Percentiles rank a stretch among this genome's conserved stretches.
phyloP scores from a whole-genome alignment of 2,797 vertebrate genomes.

The Sebastes oblongus region DNA sequence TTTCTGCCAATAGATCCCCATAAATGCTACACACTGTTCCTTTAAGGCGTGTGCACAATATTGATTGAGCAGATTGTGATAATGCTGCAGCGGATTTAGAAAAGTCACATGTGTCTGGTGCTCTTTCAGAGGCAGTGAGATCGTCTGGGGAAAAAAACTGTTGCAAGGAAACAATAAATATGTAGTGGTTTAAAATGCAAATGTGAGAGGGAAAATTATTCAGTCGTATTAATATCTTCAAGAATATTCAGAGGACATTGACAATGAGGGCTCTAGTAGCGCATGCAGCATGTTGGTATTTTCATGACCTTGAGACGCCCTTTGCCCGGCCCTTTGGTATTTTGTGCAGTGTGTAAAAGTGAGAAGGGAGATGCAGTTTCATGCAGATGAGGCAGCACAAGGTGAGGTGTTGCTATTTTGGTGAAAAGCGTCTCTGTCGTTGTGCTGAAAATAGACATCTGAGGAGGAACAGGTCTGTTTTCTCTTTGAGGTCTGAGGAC shows the following conservation, averaged over 20 bases:
- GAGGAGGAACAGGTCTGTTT: slow-evolving; percentile 8
- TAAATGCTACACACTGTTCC: too few relatives aligned
- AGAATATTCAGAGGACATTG: slow-evolving; percentile 24
- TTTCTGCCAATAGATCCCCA: too few relatives aligned
- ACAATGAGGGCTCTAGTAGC: neutral
- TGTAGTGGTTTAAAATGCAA: neutral
- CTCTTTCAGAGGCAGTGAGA: neutral
- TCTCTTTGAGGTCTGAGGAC: neutral
- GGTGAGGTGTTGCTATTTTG: slow-evolving; percentile 41
- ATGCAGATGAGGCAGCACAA: slow-evolving; percentile 23
- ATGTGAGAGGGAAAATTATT: neutral
- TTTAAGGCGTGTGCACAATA: slow-evolving; percentile 14
- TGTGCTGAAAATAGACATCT: slow-evolving; percentile 37
- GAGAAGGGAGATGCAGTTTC: slow-evolving; percentile 12
- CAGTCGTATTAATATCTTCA: neutral
- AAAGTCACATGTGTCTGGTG: slow-evolving; percentile 16
- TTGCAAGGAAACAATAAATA: slow-evolving; percentile 5
- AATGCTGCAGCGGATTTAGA: slow-evolving; percentile 17
- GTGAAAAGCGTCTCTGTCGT: slow-evolving; percentile 12
- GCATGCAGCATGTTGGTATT: neutral
- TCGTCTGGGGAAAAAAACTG: neutral
- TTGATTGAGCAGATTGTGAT: slow-evolving; percentile 34
- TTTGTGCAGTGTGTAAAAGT: slow-evolving; percentile 4
- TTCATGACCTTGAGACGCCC: slow-evolving; percentile 37
- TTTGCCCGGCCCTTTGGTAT: neutral